phyloP scores from a whole-genome alignment of 2,888 invertebrate species.

The Erebia palarica region DNA sequence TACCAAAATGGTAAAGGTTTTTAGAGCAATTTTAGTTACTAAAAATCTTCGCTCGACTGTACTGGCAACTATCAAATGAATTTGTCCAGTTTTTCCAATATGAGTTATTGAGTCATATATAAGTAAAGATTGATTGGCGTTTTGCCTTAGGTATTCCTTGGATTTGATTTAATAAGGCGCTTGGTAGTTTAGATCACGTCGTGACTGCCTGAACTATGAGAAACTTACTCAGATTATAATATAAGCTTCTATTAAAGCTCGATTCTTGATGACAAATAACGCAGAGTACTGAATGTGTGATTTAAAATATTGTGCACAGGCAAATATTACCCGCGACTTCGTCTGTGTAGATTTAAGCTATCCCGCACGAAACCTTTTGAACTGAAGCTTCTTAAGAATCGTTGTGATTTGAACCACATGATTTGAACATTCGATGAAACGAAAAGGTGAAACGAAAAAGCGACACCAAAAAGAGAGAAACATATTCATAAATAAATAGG shows the following conservation, averaged over 20 bases:
- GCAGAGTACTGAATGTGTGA: neutral
- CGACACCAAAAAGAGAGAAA: too few species aligned
- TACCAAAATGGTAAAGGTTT: too few species aligned
- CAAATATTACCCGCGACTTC: too few species aligned
- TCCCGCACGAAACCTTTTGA: too few species aligned
- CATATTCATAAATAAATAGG: too few species aligned
- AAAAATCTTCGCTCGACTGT: conserved; percentile 9
- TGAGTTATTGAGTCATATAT: conserved; percentile 40
- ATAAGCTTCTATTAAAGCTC: conserved; percentile 1
- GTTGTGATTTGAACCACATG: too few species aligned
- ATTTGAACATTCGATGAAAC: too few species aligned
- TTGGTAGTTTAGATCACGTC: conserved; percentile 31
- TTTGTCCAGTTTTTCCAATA: conserved; percentile 44
- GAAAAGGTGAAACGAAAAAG: too few species aligned
- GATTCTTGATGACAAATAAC: conserved; percentile 2
- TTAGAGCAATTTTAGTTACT: too few species aligned
- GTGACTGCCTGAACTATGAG: conserved; percentile 23
- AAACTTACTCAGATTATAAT: conserved; percentile 12
- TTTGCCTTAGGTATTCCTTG: conserved; percentile 30
- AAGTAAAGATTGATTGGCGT: conserved; percentile 41
- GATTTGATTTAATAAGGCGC: conserved; percentile 34
- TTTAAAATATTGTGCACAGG: neutral
- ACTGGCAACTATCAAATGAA: conserved; percentile 34
- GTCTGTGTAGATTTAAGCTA: too few species aligned
- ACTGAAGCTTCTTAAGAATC: too few species aligned